phyloP scores from a whole-genome alignment of 2,113 vertebrate species.

The Dasypus novemcinctus region DNA sequence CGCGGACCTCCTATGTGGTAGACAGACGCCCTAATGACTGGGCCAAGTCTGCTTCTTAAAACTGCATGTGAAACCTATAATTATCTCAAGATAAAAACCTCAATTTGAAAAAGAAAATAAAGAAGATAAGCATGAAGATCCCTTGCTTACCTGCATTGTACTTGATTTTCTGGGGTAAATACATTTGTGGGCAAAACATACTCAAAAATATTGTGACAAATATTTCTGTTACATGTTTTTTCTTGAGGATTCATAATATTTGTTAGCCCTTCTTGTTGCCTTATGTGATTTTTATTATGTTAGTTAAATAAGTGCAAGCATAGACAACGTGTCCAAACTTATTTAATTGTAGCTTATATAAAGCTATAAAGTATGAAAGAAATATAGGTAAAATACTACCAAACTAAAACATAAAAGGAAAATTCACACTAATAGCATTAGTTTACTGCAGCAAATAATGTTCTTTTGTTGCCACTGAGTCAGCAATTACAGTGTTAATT shows the following conservation, averaged over 20 bases:
- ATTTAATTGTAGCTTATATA: slow-evolving; percentile 30
- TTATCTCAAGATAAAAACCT: neutral
- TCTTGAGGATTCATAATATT: slow-evolving; percentile 3
- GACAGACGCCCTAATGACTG: too few species aligned
- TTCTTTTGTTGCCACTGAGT: slow-evolving; percentile 9
- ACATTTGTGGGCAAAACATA: neutral
- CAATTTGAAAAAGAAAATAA: neutral
- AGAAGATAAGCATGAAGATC: neutral
- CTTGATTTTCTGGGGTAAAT: neutral
- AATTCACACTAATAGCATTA: slow-evolving; percentile 30
- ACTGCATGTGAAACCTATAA: neutral
- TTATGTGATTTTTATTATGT: slow-evolving; percentile 31
- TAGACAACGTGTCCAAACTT: slow-evolving; percentile 16
- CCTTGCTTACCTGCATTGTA: neutral
- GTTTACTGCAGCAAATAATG: neutral
- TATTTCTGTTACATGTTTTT: neutral
- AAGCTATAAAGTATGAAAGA: slow-evolving; percentile 47
- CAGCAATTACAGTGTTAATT: neutral
- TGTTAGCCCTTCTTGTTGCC: neutral
- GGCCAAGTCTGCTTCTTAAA: too few species aligned
- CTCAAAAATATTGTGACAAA: neutral
- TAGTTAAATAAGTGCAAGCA: slow-evolving; percentile 44
- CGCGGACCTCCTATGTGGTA: too few species aligned
- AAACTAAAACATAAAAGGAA: slow-evolving; percentile 48
- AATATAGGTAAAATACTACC: slow-evolving; percentile 55